These are phyloP conservation scores for Scaptomyza graminum DNA, from an alignment of 1,140 invertebrate genomes.

Conservation along the genomic window DNA sequence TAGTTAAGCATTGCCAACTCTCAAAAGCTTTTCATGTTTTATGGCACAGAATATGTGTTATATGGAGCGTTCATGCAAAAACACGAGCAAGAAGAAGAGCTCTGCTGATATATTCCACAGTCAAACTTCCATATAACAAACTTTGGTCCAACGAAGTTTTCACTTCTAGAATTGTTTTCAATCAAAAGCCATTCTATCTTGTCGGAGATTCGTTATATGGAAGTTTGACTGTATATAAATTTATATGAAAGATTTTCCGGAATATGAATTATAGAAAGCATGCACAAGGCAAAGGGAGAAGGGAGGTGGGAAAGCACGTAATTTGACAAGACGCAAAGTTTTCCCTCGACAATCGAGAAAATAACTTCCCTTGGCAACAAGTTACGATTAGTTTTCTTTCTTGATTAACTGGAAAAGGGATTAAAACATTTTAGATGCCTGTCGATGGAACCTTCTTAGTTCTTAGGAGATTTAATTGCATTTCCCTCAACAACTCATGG, in stretches of 20 bases:
- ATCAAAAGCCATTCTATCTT: too few species aligned
- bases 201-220: too few species aligned
- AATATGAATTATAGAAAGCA: slow-evolving; percentile 27
- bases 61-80: slow-evolving; percentile 26
- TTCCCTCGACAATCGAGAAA: slow-evolving; percentile 1
- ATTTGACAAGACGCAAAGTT: too few species aligned
- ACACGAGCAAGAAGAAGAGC: slow-evolving; percentile 14
- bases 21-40: neutral
- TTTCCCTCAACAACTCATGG: too few species aligned
- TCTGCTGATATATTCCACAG: too few species aligned
- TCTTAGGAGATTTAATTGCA: neutral
- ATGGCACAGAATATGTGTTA: slow-evolving; percentile 9
- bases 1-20: neutral
- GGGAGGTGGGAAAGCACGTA: neutral
- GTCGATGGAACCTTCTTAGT: neutral
- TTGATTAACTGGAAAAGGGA: slow-evolving; percentile 20
- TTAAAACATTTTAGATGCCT: slow-evolving; percentile 42
- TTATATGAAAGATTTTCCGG: slow-evolving; percentile 3
- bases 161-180: too few species aligned
- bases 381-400: slow-evolving; percentile 7
- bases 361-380: neutral
- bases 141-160: too few species aligned
- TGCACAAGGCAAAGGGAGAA: neutral
- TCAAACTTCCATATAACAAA: too few species aligned
- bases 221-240: too few species aligned